These are phyloP conservation scores for Trochalopteron elliotii DNA, from an alignment of 2,113 vertebrate species.

Conservation along the genomic window DNA sequence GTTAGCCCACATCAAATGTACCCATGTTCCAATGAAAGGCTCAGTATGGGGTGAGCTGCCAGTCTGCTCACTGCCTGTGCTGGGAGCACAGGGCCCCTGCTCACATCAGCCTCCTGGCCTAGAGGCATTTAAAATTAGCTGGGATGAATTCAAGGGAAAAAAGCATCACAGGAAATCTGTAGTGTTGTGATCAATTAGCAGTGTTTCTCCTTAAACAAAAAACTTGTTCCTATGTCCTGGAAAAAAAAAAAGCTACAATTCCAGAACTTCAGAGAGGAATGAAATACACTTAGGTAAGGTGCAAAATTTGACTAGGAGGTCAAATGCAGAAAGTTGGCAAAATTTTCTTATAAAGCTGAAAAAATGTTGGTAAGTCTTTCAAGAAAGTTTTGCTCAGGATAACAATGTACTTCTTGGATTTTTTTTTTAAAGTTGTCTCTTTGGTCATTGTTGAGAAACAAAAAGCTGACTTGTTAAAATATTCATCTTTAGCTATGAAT, in stretches of 20 bases:
- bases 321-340: neutral
- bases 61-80: neutral
- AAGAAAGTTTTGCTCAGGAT: neutral
- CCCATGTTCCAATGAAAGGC: rapidly evolving
- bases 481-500: conserved; percentile 74
- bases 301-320: neutral
- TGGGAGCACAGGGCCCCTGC: neutral
- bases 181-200: neutral
- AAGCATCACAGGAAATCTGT: neutral
- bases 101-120: neutral
- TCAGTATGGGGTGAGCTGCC: neutral
- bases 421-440: neutral
- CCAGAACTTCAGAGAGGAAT: neutral
- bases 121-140: neutral
- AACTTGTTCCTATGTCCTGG: neutral
- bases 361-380: neutral
- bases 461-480: conserved; percentile 8
- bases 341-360: neutral
- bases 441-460: neutral
- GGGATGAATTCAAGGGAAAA: neutral
- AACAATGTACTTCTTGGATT: neutral
- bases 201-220: neutral
- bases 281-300: neutral
- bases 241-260: neutral
- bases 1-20: rapidly evolving